A percentile compares a stretch with the other conserved stretches of the same genome.
Conservation (phyloP, 2,797 vertebrate genomes). For the Limnodromus scolopaceus region DNA sequence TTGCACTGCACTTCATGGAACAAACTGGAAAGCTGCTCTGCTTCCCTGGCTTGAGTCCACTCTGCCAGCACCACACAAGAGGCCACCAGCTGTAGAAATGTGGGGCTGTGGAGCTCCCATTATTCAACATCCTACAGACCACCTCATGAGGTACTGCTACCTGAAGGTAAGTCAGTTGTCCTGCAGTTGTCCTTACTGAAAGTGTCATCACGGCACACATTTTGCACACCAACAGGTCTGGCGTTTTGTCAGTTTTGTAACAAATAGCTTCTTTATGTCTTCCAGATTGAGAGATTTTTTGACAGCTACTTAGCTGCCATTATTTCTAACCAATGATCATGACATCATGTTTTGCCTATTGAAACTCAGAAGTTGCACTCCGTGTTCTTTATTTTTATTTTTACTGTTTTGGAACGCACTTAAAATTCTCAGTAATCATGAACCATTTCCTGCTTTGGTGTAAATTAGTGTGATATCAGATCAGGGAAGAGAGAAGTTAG, state of each 20-base stretch:
- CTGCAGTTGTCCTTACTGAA: not conserved
- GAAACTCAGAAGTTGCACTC: not conserved
- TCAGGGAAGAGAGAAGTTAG: not conserved
- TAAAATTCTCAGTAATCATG: not conserved
- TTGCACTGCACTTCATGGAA: not conserved
- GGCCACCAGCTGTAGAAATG: not conserved
- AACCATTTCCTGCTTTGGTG: not conserved
- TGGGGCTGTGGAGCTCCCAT: not conserved
- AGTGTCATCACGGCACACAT: not conserved
- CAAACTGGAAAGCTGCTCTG: not conserved
- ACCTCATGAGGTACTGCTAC: fast-evolving
- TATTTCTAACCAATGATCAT: not conserved
- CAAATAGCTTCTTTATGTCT: not conserved
- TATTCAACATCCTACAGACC: not conserved
- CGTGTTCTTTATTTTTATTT: not conserved
- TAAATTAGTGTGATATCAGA: not conserved
- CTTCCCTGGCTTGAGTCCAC: not conserved
- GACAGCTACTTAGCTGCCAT: not conserved
- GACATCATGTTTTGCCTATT: not conserved
- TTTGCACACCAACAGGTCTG: not conserved
- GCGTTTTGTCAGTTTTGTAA: not conserved
- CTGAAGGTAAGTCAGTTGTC: not conserved
- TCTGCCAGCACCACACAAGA: not conserved
- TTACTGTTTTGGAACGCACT: not conserved
- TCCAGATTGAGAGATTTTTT: not conserved